These are phyloP conservation scores for Acheta domesticus DNA, from an alignment of 2,888 invertebrate genomes.

Conservation along the genomic window DNA sequence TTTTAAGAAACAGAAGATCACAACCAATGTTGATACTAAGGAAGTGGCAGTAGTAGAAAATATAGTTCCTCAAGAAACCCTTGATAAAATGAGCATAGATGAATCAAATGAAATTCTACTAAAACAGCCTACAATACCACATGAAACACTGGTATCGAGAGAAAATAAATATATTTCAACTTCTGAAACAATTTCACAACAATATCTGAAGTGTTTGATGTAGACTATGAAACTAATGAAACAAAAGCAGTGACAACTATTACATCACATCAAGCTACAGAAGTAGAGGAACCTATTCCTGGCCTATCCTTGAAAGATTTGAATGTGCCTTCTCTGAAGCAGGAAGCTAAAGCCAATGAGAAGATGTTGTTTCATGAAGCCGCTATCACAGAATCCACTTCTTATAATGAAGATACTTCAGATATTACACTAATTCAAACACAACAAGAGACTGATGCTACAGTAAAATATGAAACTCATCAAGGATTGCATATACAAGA, in stretches of 20 bases:
- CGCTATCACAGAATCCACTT: conserved; percentile 24
- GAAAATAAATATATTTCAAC: conserved; percentile 35
- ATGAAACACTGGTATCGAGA: conserved; percentile 28
- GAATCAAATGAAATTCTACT: no score
- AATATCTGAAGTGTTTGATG: conserved; percentile 29
- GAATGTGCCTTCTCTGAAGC: background rate
- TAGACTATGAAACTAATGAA: conserved; percentile 28
- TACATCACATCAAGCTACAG: conserved; percentile 28
- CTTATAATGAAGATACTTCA: conserved; percentile 22
- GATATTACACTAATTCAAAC: background rate
- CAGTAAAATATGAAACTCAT: conserved; percentile 26
- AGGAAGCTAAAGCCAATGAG: conserved; percentile 22
- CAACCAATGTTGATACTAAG: no score
- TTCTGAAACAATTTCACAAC: conserved; percentile 34
- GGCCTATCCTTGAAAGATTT: conserved; percentile 19
- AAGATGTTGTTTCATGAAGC: conserved; percentile 1
- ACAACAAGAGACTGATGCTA: conserved; percentile 22
- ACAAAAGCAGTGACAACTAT: conserved; percentile 31
- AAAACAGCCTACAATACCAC: background rate
- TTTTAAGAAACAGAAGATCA: no score
- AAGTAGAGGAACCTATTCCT: conserved; percentile 31
- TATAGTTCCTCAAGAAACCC: no score
- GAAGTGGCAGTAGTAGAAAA: no score
- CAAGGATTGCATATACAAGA: conserved; percentile 31
- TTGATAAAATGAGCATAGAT: no score